phyloP scores from a whole-genome alignment of 1,140 invertebrate genomes.

The Lycorma delicatula region DNA sequence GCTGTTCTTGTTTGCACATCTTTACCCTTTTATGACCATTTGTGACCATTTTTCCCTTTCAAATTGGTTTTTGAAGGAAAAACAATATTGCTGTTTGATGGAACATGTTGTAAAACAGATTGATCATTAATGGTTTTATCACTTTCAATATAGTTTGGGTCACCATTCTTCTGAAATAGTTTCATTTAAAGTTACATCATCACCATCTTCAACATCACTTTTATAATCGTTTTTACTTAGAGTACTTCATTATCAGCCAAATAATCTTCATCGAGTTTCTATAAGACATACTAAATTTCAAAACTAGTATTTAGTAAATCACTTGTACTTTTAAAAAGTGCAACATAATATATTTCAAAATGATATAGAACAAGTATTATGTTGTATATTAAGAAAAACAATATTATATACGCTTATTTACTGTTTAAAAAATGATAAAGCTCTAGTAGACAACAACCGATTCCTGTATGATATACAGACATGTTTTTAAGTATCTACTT shows the following conservation, averaged over 20 bases:
- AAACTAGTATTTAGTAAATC: too few species aligned
- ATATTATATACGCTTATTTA: not conserved
- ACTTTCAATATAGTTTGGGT: not conserved
- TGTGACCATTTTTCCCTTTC: constrained; percentile 10
- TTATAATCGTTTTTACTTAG: not conserved
- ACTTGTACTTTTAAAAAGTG: too few species aligned
- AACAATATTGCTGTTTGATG: not conserved
- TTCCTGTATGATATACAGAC: too few species aligned
- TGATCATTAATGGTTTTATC: not conserved
- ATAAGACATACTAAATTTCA: not conserved
- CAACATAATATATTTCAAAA: not conserved
- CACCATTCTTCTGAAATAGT: not conserved
- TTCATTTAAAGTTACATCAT: not conserved
- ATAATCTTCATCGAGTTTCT: not conserved
- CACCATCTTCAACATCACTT: not conserved
- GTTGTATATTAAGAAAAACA: not conserved
- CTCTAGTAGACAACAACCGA: too few species aligned
- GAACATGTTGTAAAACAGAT: not conserved
- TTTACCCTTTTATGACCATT: not conserved
- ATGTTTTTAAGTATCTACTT: too few species aligned
- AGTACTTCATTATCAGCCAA: not conserved
- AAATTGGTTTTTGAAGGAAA: not conserved
- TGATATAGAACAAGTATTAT: not conserved
- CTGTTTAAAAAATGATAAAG: not conserved
- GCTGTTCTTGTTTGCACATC: not conserved